phyloP scores from a whole-genome alignment of 2,888 invertebrate genomes.

The Lasioglossum calceatum region DNA sequence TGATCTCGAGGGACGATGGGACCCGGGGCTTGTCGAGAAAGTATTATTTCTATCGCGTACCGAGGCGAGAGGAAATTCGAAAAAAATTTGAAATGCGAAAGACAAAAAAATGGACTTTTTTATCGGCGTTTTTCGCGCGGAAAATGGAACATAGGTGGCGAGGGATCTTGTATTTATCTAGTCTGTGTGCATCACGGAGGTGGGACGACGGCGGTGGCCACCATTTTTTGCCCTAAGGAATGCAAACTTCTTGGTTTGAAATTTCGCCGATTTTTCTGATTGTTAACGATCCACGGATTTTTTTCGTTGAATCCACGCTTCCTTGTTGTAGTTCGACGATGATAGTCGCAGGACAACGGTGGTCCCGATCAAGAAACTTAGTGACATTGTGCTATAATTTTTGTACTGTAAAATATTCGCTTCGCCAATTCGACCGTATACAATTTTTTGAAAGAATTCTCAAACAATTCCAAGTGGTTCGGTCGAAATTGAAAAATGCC shows the following conservation, averaged over 20 bases:
- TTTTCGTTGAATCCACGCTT: neutral
- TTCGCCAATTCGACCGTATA: neutral
- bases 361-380: neutral
- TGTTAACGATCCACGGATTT: neutral
- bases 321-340: neutral
- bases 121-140: slow-evolving; percentile 24
- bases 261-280: neutral
- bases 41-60: slow-evolving; percentile 43
- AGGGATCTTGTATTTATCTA: slow-evolving; percentile 56
- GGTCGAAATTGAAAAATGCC: neutral
- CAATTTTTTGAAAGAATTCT: neutral
- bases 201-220: slow-evolving; percentile 33
- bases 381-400: neutral
- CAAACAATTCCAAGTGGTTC: neutral
- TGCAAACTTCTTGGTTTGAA: slow-evolving; percentile 11
- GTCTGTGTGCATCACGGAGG: slow-evolving; percentile 52
- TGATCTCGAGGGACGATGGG: neutral
- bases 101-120: neutral
- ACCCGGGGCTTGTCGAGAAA: slow-evolving; percentile 45
- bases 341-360: neutral
- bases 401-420: neutral
- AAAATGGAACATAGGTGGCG: neutral
- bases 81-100: neutral
- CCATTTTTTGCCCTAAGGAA: slow-evolving; percentile 27
- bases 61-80: neutral